phyloP scores from a whole-genome alignment of 2,113 vertebrate species.

The Tiliqua scincoides region DNA sequence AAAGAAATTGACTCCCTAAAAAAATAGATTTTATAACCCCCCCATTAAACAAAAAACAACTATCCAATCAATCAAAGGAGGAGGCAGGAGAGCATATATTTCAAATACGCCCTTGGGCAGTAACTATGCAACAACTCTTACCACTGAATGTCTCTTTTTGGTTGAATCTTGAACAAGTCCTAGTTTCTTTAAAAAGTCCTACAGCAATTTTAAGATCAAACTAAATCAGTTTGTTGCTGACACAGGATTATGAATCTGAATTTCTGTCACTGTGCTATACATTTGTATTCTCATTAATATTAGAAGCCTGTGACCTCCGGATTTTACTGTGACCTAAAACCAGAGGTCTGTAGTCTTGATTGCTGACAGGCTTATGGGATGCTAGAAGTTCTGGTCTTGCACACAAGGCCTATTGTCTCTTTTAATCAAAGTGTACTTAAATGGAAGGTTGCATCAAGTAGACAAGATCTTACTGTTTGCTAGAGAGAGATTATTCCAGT shows the following conservation, averaged over 20 bases:
- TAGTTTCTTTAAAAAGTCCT: neutral
- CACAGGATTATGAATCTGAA: neutral
- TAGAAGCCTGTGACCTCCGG: neutral
- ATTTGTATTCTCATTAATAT: neutral
- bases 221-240: neutral
- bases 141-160: neutral
- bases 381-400: neutral
- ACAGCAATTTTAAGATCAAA: too few relatives aligned
- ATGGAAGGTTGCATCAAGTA: neutral
- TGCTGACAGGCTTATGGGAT: neutral
- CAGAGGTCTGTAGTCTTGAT: neutral
- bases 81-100: neutral
- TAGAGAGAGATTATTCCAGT: neutral
- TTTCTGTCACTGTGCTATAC: neutral
- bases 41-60: neutral
- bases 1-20: neutral
- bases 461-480: neutral
- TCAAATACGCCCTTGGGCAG: neutral
- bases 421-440: neutral
- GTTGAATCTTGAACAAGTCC: neutral
- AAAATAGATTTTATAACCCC: neutral
- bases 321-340: neutral
- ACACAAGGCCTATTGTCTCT: neutral
- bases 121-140: neutral
- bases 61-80: too few relatives aligned